phyloP scores from a whole-genome alignment of 2,888 invertebrate species.

The Malthinus seriepunctatus region DNA sequence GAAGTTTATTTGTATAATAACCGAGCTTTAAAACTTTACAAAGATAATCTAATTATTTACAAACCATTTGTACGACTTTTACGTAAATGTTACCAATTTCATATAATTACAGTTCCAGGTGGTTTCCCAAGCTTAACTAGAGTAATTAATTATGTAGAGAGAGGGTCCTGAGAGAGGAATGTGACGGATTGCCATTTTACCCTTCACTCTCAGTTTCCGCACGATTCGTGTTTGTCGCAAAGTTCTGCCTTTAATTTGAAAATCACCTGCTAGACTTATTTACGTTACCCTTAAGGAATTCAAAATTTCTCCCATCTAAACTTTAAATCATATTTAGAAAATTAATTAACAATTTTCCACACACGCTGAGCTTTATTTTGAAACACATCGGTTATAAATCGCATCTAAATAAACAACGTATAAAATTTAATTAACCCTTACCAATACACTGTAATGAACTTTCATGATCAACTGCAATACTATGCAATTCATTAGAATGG shows the following conservation, averaged over 20 bases:
- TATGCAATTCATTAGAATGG: no score
- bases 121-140: conserved; percentile 30
- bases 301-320: not conserved
- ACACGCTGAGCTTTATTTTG: no score
- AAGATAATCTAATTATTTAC: conserved; percentile 13
- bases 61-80: conserved; percentile 18
- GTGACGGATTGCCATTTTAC: conserved; percentile 30
- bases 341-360: conserved; percentile 1
- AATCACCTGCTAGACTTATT: conserved; percentile 17
- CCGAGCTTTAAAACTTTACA: no score
- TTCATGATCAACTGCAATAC: no score
- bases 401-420: no score
- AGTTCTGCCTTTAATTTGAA: conserved; percentile 5
- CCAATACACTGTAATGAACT: no score
- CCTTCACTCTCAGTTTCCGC: conserved; percentile 23
- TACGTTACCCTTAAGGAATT: conserved; percentile 8
- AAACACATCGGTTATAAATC: no score
- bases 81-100: conserved; percentile 27
- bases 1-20: no score
- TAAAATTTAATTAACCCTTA: no score
- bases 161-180: conserved; percentile 25
- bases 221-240: conserved; percentile 19
- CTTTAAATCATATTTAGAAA: not conserved
- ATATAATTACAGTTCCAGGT: conserved; percentile 30
- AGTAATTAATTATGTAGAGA: conserved; percentile 27